These are phyloP conservation scores for Jordanella pulchra DNA, from an alignment of 2,797 vertebrate species.

Conservation along the genomic window DNA sequence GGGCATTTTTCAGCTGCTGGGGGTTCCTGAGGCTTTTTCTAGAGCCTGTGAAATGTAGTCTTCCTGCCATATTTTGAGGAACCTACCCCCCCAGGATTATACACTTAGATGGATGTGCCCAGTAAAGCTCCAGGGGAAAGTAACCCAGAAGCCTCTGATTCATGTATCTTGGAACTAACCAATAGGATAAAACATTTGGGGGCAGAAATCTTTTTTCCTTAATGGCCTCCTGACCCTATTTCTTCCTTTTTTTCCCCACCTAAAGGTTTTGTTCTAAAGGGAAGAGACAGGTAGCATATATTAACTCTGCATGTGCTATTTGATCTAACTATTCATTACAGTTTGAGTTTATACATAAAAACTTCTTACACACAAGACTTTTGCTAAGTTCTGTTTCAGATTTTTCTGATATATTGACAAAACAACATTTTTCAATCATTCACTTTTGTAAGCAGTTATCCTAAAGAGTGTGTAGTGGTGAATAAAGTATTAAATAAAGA, in stretches of 20 bases:
- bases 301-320: constrained; percentile 26
- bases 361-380: constrained; percentile 13
- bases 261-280: constrained; percentile 67
- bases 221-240: constrained; percentile 54
- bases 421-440: constrained; percentile 41
- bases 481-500: constrained; percentile 71
- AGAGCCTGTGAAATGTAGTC: constrained; percentile 10
- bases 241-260: constrained; percentile 30
- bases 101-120: constrained; percentile 5
- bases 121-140: constrained; percentile 10
- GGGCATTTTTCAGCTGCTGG: constrained; percentile 10
- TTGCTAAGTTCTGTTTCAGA: constrained; percentile 29
- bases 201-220: constrained; percentile 39
- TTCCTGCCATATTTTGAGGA: background rate
- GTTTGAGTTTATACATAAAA: constrained; percentile 19
- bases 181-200: constrained; percentile 34
- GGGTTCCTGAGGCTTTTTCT: background rate
- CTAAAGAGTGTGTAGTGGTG: constrained; percentile 62
- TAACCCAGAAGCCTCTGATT: constrained; percentile 2
- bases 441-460: constrained; percentile 49
- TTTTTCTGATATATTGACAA: constrained; percentile 33
- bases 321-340: constrained; percentile 34
- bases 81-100: background rate
- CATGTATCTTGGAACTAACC: background rate
- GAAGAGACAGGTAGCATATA: constrained; percentile 36